These are phyloP conservation scores for Dysmachus trigonus DNA, from an alignment of 2,888 invertebrate genomes.

Conservation along the genomic window DNA sequence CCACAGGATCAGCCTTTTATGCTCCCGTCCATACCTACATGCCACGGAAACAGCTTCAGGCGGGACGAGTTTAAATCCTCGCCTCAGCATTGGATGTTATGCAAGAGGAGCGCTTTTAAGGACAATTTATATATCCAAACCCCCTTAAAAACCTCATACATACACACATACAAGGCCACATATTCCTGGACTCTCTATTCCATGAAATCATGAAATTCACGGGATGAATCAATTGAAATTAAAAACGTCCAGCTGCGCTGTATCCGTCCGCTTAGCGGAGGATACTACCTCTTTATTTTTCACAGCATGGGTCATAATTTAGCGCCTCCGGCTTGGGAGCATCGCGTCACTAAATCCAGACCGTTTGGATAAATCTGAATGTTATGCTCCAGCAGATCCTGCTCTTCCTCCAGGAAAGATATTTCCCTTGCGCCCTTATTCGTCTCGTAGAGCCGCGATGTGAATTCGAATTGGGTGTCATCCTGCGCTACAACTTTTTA, in stretches of 20 bases:
- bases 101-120: background rate
- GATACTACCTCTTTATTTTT: background rate
- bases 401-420: background rate
- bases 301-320: background rate
- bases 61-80: background rate
- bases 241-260: slow-evolving; percentile 6
- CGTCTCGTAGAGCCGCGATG: background rate
- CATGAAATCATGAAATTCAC: background rate
- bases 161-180: background rate
- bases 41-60: background rate
- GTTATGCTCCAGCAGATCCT: background rate
- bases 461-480: background rate
- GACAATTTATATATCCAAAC: background rate
- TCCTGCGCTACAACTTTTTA: background rate
- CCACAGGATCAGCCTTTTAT: slow-evolving; percentile 11
- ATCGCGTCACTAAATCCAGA: background rate
- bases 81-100: background rate
- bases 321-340: background rate
- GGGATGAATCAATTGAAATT: background rate
- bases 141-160: background rate
- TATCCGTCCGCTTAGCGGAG: background rate
- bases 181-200: background rate
- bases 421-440: background rate
- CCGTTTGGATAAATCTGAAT: background rate
- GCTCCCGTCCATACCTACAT: background rate